Percentiles rank a stretch among this genome's conserved stretches.
These are phyloP conservation scores for Coecobrya sp. DNA, from an alignment of 2,888 invertebrate species.

Conservation along the genomic window DNA sequence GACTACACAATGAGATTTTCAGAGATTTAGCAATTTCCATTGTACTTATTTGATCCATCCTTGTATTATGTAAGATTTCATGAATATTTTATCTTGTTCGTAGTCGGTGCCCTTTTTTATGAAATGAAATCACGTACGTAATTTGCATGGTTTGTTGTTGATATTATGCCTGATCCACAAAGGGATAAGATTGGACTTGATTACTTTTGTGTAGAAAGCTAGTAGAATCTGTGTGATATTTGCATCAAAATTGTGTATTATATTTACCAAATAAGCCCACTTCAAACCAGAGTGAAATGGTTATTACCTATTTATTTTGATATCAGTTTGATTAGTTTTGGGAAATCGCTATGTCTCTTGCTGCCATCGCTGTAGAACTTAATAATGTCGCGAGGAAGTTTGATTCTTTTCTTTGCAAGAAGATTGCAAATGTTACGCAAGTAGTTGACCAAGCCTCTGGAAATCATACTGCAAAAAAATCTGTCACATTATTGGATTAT, in stretches of 20 bases:
- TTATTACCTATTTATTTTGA: neutral
- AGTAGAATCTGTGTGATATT: neutral
- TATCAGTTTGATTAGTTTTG: neutral
- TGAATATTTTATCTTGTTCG: slow-evolving; percentile 26
- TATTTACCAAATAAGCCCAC: neutral
- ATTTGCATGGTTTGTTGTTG: slow-evolving; percentile 61
- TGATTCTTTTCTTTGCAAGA: no score
- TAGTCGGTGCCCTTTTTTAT: neutral
- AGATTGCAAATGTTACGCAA: no score
- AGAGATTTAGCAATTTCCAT: slow-evolving; percentile 63
- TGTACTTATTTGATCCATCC: slow-evolving; percentile 26
- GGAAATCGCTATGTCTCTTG: neutral
- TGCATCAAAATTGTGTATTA: slow-evolving; percentile 5
- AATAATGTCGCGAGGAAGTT: no score
- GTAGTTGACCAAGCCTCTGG: no score
- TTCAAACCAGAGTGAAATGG: slow-evolving; percentile 2
- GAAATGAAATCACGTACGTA: slow-evolving; percentile 69
- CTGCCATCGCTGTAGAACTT: neutral
- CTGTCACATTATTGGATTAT: no score
- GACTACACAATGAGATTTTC: slow-evolving; percentile 55
- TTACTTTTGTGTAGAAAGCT: neutral
- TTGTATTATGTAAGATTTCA: slow-evolving; percentile 34
- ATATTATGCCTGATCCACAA: neutral
- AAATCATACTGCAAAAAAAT: no score
- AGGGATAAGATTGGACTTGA: slow-evolving; percentile 14